Conservation (phyloP, 2,888 invertebrate species). For the Chironomus riparius region DNA sequence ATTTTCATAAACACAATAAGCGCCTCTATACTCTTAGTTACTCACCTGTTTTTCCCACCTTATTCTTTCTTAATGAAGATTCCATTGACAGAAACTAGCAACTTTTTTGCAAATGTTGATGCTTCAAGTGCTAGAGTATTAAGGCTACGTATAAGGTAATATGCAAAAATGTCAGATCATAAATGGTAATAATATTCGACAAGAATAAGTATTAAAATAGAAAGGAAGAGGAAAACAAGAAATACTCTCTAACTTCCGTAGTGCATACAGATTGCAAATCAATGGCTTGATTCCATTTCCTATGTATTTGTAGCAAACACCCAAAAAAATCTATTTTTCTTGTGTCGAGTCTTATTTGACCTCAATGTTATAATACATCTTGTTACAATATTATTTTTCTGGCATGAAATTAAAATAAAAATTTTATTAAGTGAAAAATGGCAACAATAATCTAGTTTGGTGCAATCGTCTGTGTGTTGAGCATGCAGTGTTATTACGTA, state of each 20-base stretch:
- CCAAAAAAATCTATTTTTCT: background rate
- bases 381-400: too few relatives aligned
- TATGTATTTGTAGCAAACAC: background rate
- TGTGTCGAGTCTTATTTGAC: too few relatives aligned
- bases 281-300: background rate
- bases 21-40: too few relatives aligned
- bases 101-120: background rate
- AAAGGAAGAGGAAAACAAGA: background rate
- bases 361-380: too few relatives aligned
- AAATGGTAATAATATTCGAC: background rate
- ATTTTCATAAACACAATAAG: too few relatives aligned
- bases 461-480: too few relatives aligned
- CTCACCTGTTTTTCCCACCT: too few relatives aligned
- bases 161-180: background rate
- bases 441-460: too few relatives aligned
- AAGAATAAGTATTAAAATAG: background rate
- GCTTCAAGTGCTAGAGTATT: background rate
- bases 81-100: background rate
- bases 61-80: too few relatives aligned
- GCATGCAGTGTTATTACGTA: too few relatives aligned
- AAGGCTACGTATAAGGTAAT: background rate
- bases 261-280: background rate
- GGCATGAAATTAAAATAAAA: too few relatives aligned
- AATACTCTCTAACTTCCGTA: constrained; percentile 1
- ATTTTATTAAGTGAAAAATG: too few relatives aligned